phyloP scores from a whole-genome alignment of 2,888 invertebrate genomes.

The Aspidiotus rigidus region DNA sequence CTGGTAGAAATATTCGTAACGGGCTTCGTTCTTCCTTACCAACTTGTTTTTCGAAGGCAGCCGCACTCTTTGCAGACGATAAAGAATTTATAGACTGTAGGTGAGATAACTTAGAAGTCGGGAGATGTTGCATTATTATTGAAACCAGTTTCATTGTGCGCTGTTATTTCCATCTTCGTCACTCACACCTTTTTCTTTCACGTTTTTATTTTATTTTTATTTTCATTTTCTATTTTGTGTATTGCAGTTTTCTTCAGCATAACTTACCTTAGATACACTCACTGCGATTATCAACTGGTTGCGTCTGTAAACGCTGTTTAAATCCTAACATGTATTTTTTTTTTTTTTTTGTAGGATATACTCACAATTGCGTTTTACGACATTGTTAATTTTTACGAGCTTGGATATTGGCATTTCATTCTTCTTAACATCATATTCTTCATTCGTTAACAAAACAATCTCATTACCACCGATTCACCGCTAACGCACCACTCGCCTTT shows the following conservation, averaged over 20 bases:
- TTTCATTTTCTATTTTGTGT: slow-evolving; percentile 1
- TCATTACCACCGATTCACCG: slow-evolving; percentile 23
- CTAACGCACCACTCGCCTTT: slow-evolving; percentile 11
- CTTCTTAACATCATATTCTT: slow-evolving; percentile 30
- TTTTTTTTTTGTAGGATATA: slow-evolving; percentile 19
- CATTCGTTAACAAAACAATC: slow-evolving; percentile 33
- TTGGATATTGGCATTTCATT: slow-evolving; percentile 33
- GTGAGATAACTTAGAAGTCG: slow-evolving; percentile 33
- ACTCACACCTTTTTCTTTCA: slow-evolving; percentile 28
- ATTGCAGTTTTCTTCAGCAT: slow-evolving; percentile 1
- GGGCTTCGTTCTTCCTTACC: slow-evolving; percentile 20
- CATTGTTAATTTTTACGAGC: slow-evolving; percentile 34
- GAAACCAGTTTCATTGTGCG: slow-evolving; percentile 32
- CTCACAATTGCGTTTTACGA: slow-evolving; percentile 32
- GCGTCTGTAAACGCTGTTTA: slow-evolving; percentile 29
- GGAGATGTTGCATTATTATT: slow-evolving; percentile 34
- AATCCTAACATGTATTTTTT: slow-evolving; percentile 29
- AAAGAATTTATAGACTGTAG: slow-evolving; percentile 34
- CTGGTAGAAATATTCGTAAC: slow-evolving; percentile 30
- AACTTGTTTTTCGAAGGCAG: slow-evolving; percentile 33
- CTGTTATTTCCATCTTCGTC: slow-evolving; percentile 32
- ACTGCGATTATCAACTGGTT: slow-evolving; percentile 27
- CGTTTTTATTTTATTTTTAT: slow-evolving; percentile 10
- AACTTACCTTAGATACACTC: not conserved
- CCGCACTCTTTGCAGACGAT: slow-evolving; percentile 33